These are phyloP conservation scores for Philopotamus ludificatus DNA, from an alignment of 1,140 invertebrate genomes.

Conservation along the genomic window DNA sequence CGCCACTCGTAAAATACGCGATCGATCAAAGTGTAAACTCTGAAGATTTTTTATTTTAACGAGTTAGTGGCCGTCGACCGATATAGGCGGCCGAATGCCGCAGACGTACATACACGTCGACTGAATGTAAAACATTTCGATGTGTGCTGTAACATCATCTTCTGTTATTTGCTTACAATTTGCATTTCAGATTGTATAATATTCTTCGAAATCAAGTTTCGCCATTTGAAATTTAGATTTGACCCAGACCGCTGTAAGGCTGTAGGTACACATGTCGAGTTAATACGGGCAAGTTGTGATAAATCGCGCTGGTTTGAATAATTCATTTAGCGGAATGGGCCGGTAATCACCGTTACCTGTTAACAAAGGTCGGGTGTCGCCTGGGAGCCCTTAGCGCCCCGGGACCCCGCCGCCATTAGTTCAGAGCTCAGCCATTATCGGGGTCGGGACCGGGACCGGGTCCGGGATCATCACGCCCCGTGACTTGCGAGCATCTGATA, in stretches of 20 bases:
- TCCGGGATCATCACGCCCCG: not conserved
- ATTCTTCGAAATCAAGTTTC: too few relatives aligned
- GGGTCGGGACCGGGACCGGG: not conserved
- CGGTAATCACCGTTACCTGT: conserved; percentile 31
- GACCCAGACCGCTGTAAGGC: too few relatives aligned
- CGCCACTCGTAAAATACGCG: not conserved
- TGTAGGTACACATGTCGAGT: too few relatives aligned
- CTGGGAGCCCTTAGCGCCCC: conserved; percentile 11
- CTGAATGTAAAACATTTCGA: too few relatives aligned
- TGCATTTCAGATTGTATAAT: too few relatives aligned
- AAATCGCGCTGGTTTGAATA: conserved; percentile 8
- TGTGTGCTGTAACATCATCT: too few relatives aligned
- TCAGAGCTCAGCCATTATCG: conserved; percentile 3
- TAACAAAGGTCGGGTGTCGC: conserved; percentile 22
- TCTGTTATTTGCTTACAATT: too few relatives aligned
- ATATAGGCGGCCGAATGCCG: too few relatives aligned
- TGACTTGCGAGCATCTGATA: not conserved
- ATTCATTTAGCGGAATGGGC: conserved; percentile 20
- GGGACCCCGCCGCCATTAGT: not conserved
- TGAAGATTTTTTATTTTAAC: not conserved
- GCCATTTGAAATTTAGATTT: too few relatives aligned
- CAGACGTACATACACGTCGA: too few relatives aligned
- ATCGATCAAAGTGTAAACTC: not conserved
- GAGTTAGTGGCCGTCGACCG: not conserved
- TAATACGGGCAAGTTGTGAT: conserved; percentile 7